phyloP scores from a whole-genome alignment of 2,797 vertebrate species.

The Fistularia tabacaria region DNA sequence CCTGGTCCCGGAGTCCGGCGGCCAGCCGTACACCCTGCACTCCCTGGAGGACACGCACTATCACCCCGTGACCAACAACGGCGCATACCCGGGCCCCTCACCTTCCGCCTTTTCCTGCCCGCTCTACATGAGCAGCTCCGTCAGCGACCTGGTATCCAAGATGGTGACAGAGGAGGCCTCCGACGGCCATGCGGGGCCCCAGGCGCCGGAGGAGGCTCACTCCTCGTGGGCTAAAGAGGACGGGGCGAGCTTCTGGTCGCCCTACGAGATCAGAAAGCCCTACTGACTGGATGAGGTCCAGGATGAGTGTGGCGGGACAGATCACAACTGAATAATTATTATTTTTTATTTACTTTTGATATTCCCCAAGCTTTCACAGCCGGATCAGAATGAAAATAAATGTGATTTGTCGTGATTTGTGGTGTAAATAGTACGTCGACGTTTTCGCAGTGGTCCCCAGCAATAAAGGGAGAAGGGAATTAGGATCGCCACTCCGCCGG shows the following conservation, averaged over 20 bases:
- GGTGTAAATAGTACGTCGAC: too few relatives aligned
- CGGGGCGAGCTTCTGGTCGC: constrained; percentile 75
- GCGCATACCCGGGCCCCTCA: constrained; percentile 65
- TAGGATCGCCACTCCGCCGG: too few relatives aligned
- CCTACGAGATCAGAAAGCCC: constrained; percentile 83
- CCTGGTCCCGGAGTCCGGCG: constrained; percentile 56
- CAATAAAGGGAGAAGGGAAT: too few relatives aligned
- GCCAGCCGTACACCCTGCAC: constrained; percentile 82
- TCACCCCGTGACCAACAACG: constrained; percentile 52
- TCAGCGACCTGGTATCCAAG: constrained; percentile 79
- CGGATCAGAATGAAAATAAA: too few relatives aligned
- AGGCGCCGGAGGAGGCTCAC: constrained; percentile 52
- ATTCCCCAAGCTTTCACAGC: too few relatives aligned
- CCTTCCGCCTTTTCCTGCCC: constrained; percentile 73
- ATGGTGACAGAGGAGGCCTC: constrained; percentile 68
- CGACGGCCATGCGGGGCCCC: constrained; percentile 57
- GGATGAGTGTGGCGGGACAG: too few relatives aligned
- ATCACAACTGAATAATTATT: too few relatives aligned
- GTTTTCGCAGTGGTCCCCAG: too few relatives aligned
- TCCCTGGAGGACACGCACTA: constrained; percentile 84
- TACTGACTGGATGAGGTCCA: constrained; percentile 62
- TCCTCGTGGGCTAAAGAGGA: constrained; percentile 86
- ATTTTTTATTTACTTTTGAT: too few relatives aligned
- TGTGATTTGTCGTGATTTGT: too few relatives aligned
- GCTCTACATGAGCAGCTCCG: constrained; percentile 72